A percentile compares a stretch with the other conserved stretches of the same genome.
Conservation (phyloP, 2,113 vertebrate genomes). For the Brachypteracias leptosomus region DNA sequence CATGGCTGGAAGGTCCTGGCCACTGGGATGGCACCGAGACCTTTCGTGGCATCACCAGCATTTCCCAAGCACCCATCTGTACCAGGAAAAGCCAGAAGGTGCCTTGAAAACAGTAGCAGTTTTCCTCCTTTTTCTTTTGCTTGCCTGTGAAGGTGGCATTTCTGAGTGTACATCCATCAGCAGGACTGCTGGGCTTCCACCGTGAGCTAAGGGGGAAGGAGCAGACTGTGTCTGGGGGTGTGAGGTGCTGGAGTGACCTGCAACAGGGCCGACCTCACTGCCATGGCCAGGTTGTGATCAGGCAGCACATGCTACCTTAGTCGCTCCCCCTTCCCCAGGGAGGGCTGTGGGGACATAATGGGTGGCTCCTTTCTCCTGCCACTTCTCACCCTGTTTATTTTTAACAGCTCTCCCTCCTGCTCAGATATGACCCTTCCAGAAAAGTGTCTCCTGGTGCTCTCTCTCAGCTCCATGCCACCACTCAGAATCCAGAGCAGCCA, state of each 20-base stretch:
- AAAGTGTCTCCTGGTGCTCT: background rate
- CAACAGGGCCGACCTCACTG: background rate
- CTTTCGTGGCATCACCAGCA: fast-evolving
- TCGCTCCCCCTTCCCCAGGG: background rate
- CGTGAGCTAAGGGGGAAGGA: background rate
- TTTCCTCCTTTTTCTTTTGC: background rate
- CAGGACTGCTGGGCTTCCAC: fast-evolving
- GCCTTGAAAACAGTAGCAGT: background rate
- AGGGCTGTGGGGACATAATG: background rate
- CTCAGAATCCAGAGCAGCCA: background rate
- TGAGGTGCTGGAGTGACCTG: background rate
- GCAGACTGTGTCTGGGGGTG: background rate
- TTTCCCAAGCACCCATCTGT: background rate
- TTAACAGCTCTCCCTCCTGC: conserved; percentile 34
- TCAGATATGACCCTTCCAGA: background rate
- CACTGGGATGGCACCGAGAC: background rate
- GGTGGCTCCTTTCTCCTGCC: conserved; percentile 57
- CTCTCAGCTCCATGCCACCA: background rate
- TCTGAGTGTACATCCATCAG: background rate
- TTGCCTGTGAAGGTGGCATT: background rate
- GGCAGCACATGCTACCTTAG: background rate
- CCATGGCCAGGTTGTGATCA: fast-evolving
- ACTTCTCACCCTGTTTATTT: conserved; percentile 53
- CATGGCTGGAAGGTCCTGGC: background rate
- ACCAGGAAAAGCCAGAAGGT: background rate